Evolutionary conservation across 2,797 vertebrate genomes (phyloP), one percentile per base, ranked within the genome.

Genomic region (Malurus leucopterus): DNA sequence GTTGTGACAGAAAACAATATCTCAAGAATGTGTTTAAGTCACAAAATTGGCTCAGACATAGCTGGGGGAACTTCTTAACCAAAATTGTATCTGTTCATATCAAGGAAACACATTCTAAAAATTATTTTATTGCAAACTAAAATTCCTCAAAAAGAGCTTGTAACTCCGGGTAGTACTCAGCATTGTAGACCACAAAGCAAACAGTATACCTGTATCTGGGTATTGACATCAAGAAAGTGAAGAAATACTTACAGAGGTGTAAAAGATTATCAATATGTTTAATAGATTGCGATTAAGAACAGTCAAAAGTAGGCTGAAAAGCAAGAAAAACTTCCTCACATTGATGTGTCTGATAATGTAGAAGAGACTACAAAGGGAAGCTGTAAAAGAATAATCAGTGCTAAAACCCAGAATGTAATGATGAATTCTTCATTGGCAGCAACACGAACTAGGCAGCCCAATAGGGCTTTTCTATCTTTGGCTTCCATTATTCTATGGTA

Each of bases 401-500:
- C 6, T 67, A 88, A 88, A 85, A 54, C 32, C 26, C 19, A 61
- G 27, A 54, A 24, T 70, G 9, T 15, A 90, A 63, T 16, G 82
- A 67, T 65, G 41, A 75, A 40, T 72, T 41, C 47, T 80, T 87
- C 51, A 59, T 15, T 72, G 55, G 18, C 34, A 81, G 27, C 1
- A 5, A 69, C n/a, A 23, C 11, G 63, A 83, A 63, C 38, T 26
- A 87, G 46, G 32, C 55, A 90, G 62, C 41, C 43, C 69, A 90
- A 89, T 18, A 76, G 29, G 27, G 40, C 3, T 87, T 92, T 91
- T 72, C 49, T 76, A 34, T 58, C 62, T 59, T 86, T 80, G 58
- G 51, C 14, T 95, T 88, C 89, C 82, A 91, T 82, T 89, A 89
- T 91, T 86, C 78, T 76, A 20, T 53, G 30, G 61, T 88, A 95